Evolutionary conservation across 2,113 vertebrate species (phyloP).

Genomic region (Chionis minor): DNA sequence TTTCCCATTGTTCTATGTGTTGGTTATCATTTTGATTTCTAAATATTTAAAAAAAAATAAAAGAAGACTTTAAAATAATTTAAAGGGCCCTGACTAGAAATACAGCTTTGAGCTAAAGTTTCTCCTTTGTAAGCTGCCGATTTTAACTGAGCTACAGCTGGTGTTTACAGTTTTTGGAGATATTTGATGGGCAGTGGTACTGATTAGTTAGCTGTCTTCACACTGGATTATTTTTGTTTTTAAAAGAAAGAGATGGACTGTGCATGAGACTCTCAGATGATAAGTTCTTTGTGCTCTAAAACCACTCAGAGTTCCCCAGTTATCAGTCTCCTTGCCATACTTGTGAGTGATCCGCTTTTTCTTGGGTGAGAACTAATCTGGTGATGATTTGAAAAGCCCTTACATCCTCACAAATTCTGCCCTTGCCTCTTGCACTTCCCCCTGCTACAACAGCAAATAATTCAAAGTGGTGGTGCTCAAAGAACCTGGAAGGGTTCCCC

Average conservation of each 20-base stretch:
- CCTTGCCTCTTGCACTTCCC: background rate
- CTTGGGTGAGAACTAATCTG: background rate
- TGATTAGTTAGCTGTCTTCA: conserved; percentile 43
- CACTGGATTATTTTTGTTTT: conserved; percentile 35
- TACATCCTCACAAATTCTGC: background rate
- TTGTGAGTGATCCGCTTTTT: background rate
- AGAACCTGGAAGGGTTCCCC: background rate
- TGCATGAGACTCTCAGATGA: background rate
- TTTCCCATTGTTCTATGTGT: background rate
- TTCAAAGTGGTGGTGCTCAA: background rate
- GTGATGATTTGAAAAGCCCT: background rate
- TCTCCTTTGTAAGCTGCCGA: conserved; percentile 26
- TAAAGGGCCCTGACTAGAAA: background rate
- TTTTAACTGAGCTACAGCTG: conserved; percentile 58
- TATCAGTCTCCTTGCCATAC: background rate
- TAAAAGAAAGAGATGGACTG: background rate
- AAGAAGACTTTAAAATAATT: conserved; percentile 24
- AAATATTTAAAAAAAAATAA: background rate
- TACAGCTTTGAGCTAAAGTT: conserved; percentile 23
- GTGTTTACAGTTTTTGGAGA: conserved; percentile 53
- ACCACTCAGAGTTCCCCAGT: background rate
- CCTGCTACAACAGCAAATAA: background rate
- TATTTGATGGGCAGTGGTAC: conserved; percentile 52
- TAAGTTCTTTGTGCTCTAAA: background rate
- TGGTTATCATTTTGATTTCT: conserved; percentile 21